Base-by-base conservation (phyloP, 2,888 invertebrate genomes). In the Dasysyrphus tricinctus region DNA sequence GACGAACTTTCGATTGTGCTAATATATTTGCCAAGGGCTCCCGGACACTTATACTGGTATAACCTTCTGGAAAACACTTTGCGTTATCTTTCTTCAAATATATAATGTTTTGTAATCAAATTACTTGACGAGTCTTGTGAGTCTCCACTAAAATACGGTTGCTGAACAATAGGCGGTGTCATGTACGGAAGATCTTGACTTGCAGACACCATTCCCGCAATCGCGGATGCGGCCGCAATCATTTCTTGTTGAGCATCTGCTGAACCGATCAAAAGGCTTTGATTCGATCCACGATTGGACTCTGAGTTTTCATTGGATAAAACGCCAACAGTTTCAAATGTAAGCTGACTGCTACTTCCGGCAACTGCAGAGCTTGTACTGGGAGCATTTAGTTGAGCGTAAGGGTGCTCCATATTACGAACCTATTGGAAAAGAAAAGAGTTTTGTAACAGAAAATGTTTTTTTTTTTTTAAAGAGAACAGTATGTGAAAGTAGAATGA, bases 121-220 rank as follows among this genome's bases (percentile, higher is more conserved):
- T 93, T 93, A 96, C 96, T 97, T 78, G 96, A 95, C 1, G 97
- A 97, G 92, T 97, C 97, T 89, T 97, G 97, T 4, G 97, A 97
- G 92, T 98, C 97, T 0, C 97, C 97, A 91, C 97, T 97, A 91
- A 97, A 97, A 92, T 97, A 96, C 59, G 94, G 94, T 61, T 93
- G 94, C 91, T 92, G 93, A 19, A 95, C 90, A 91, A 97, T 92
- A 88, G 96, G 97, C 65, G 97, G 97, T 11, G 97, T 97, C 95
- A 97, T 97, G 91, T 97, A 97, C 1, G 97, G 97, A 90, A 97
- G 93, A 91, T 97, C 97, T 91, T 97, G 97, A 91, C 96, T 97
- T 49, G 97, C 97, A 47, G 97, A 96, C 88, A 97, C 94, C 90
- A 96, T 95, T 14, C 97, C 97, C 77, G 96, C 96, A 89, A 97